Evolutionary conservation across 35 echinoderm and acorn worm genomes (phyloP).

Genomic region (Lytechinus pictus): DNA sequence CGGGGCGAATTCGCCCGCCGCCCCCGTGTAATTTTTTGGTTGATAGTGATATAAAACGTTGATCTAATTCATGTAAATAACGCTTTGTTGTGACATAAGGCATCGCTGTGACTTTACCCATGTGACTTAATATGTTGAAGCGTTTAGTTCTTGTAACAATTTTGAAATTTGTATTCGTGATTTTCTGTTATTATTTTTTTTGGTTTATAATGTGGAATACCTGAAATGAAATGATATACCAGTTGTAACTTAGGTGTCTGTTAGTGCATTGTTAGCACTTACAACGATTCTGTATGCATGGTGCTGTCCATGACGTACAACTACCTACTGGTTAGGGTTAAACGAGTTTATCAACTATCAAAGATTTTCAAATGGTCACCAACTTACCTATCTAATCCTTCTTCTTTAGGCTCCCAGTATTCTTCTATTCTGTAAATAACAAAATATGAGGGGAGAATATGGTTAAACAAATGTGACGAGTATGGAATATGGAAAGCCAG

Average conservation of each 20-base stretch:
- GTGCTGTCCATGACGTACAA: too few relatives aligned
- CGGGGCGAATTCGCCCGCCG: too few relatives aligned
- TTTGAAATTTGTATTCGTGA: too few relatives aligned
- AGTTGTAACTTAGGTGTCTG: neutral
- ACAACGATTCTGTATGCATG: neutral
- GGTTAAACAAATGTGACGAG: neutral
- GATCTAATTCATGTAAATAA: too few relatives aligned
- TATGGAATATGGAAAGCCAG: too few relatives aligned
- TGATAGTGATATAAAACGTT: too few relatives aligned
- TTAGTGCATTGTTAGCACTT: neutral
- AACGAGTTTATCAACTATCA: neutral
- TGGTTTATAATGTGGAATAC: neutral
- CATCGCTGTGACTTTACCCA: too few relatives aligned
- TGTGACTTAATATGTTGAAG: too few relatives aligned
- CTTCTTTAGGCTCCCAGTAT: constrained; percentile 86
- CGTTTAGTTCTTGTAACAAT: too few relatives aligned
- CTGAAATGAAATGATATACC: neutral
- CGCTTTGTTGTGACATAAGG: too few relatives aligned
- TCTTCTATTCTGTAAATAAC: constrained; percentile 63
- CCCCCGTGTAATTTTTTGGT: too few relatives aligned
- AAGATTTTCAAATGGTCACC: neutral
- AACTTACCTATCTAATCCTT: constrained; percentile 91
- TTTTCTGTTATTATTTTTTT: too few relatives aligned
- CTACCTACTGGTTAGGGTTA: neutral
- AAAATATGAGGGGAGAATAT: neutral